Base-by-base conservation (phyloP, 2,888 invertebrate genomes). In the Axea sp. region DNA sequence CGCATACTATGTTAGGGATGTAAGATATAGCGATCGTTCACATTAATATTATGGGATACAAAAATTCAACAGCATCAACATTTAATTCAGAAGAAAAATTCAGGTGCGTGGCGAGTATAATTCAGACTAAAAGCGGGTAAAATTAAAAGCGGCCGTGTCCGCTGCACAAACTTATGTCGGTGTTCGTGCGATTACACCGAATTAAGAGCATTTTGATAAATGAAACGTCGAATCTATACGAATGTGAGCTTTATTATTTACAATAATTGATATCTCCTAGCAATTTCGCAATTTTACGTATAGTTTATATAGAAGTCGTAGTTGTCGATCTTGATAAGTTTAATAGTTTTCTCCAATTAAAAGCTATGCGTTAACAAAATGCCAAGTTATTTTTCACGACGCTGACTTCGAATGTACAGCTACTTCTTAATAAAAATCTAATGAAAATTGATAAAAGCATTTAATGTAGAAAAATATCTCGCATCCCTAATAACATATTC, bases 401-500 rank as follows among this genome's bases (percentile, higher is more conserved):
- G 19, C 19, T 19, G 3, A 4, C 4, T 14, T 33, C 49, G 49
- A 11, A 30, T 19, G 19, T 12, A 12, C 31, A 31, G 12, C 14
- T 12, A n/a, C n/a, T n/a, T n/a, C n/a, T n/a, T n/a, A n/a, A n/a
- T 41, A 55, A 8, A 47, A 47, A 47, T 60, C 60, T 19, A 60
- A 60, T 49, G 19, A 51, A 47, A 26, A 30, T 19, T n/a, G 28
- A 30, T 12, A 39, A 47, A 60, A 37, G 47, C 45, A 12, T 35
- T 47, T 14, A 39, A 47, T 24, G 51, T 60, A 60, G 33, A 69
- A 47, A 60, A 60, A 69, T 69, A 69, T 53, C 69, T 69, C 69
- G 69, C 69, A 82, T 78, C 81, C 82, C 82, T 84, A 86, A 85
- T 84, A 82, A 84, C 84, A 85, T 82, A 82, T 80, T 81, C 79